Evolutionary conservation across 2,797 vertebrate genomes (phyloP).

Genomic region (Lepus townsendii): DNA sequence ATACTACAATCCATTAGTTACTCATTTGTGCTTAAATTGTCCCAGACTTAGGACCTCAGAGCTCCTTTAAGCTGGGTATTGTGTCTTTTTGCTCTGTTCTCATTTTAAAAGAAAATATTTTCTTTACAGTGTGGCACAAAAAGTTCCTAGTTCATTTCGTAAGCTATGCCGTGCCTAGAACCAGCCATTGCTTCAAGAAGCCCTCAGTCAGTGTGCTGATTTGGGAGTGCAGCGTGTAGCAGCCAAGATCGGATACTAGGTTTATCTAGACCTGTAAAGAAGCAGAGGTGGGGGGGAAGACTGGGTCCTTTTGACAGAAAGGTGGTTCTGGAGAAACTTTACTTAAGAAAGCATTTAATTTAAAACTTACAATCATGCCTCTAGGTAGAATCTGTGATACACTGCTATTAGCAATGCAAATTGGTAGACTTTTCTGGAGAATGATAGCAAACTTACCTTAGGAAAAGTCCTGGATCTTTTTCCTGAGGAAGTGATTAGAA

Average conservation of each 20-base stretch:
- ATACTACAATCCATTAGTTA: neutral
- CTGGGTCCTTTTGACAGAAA: slow-evolving; percentile 13
- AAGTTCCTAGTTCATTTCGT: neutral
- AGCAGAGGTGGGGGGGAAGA: neutral
- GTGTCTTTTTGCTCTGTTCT: neutral
- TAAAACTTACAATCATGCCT: neutral
- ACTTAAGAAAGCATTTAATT: slow-evolving; percentile 63
- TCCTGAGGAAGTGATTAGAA: slow-evolving; percentile 4
- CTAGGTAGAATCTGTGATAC: neutral
- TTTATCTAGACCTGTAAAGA: neutral
- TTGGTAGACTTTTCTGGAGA: slow-evolving; percentile 7
- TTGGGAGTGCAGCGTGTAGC: neutral
- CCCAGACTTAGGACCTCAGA: neutral
- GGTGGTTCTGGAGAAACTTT: slow-evolving; percentile 8
- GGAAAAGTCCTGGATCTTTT: neutral
- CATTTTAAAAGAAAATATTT: neutral
- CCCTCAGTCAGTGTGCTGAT: neutral
- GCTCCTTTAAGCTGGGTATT: slow-evolving; percentile 1
- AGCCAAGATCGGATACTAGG: neutral
- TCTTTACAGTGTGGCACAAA: neutral
- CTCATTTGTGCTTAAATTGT: slow-evolving; percentile 33
- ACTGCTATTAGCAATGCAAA: slow-evolving; percentile 1
- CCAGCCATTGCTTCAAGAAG: slow-evolving; percentile 37
- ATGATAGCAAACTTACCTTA: slow-evolving; percentile 26
- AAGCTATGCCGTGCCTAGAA: neutral